Evolutionary conservation across 2,113 vertebrate species (phyloP).

Genomic region (Callocephalon fimbriatum): DNA sequence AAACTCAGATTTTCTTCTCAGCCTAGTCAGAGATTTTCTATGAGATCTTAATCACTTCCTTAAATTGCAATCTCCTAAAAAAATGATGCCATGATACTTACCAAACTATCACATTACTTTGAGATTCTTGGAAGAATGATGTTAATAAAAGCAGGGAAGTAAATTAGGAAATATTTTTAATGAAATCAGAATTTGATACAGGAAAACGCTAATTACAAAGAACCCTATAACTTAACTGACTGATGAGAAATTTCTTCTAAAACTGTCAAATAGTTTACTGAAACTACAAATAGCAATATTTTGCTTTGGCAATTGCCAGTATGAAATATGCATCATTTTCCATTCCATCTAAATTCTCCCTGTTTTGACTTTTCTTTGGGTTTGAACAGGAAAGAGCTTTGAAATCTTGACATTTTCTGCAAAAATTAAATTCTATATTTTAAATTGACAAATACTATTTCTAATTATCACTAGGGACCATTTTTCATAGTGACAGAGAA

Average conservation of each 20-base stretch:
- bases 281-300: background rate
- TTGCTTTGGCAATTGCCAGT: background rate
- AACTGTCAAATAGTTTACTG: background rate
- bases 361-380: background rate
- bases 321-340: background rate
- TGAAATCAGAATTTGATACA: background rate
- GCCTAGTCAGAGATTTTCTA: background rate
- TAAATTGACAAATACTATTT: background rate
- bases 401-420: background rate
- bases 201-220: background rate
- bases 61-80: background rate
- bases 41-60: background rate
- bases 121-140: background rate
- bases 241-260: background rate
- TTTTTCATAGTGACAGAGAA: background rate
- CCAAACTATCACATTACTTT: background rate
- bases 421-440: background rate
- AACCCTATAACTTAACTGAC: background rate
- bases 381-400: background rate
- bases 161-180: background rate
- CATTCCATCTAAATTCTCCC: background rate
- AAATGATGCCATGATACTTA: background rate
- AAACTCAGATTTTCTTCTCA: background rate
- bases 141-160: background rate
- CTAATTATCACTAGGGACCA: background rate